phyloP scores from a whole-genome alignment of 2,113 vertebrate genomes.

The Arvicanthis niloticus region DNA sequence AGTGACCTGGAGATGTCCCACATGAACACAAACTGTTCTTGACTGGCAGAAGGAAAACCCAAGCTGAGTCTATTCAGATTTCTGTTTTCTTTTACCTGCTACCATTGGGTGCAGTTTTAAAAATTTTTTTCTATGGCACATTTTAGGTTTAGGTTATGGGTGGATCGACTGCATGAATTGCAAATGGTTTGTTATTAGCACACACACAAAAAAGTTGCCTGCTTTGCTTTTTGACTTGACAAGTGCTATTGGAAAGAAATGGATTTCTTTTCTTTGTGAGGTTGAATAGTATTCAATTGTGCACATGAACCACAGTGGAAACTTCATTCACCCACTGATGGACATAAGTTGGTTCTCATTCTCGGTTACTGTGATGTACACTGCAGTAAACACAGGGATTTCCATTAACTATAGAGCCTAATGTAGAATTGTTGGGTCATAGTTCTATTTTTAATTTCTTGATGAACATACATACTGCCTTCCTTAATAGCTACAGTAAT shows the following conservation, averaged over 20 bases:
- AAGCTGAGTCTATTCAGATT: fast-evolving
- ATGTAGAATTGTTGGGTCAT: background rate
- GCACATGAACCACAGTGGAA: background rate
- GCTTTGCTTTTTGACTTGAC: constrained; percentile 39
- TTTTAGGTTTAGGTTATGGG: too few relatives aligned
- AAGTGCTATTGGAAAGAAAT: constrained; percentile 15
- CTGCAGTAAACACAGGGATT: background rate
- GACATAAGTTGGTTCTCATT: background rate
- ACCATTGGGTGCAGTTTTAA: background rate
- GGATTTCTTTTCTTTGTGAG: background rate
- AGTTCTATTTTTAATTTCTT: background rate
- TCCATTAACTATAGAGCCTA: background rate
- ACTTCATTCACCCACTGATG: background rate
- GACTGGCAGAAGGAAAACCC: background rate
- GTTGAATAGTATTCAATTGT: background rate
- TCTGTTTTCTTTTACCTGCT: background rate
- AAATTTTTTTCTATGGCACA: background rate
- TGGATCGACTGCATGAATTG: background rate
- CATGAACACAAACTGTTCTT: background rate
- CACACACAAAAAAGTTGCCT: background rate
- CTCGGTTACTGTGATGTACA: background rate
- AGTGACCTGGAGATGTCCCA: background rate
- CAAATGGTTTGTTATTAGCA: background rate
- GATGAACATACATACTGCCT: background rate
- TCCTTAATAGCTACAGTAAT: background rate